Conservation (phyloP, 2,888 invertebrate species). For the Mythimna lalbum region DNA sequence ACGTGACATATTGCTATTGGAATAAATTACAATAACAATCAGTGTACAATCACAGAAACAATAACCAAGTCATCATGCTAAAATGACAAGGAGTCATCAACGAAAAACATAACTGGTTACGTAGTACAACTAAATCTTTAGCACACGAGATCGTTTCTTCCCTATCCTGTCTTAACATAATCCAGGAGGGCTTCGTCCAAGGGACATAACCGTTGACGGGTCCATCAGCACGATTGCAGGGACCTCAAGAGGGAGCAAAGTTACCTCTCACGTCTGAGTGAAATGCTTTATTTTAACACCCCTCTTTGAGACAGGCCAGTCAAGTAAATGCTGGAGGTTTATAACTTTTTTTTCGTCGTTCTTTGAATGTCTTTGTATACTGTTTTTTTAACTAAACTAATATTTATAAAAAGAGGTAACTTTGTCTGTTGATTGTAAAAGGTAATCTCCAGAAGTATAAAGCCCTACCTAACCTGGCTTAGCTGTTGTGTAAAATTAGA, state of each 20-base stretch:
- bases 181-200: slow-evolving; percentile 20
- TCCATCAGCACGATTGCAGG: slow-evolving; percentile 61
- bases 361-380: neutral
- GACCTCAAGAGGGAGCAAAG: slow-evolving; percentile 47
- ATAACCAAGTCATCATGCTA: neutral
- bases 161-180: slow-evolving; percentile 30
- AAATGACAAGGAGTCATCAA: neutral
- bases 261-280: slow-evolving; percentile 36
- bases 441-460: too few species aligned
- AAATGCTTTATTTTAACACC: slow-evolving; percentile 25
- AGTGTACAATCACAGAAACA: neutral
- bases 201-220: slow-evolving; percentile 46
- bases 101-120: neutral
- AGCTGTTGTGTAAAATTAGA: too few species aligned
- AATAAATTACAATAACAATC: neutral
- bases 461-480: too few species aligned
- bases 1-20: neutral
- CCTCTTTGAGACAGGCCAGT: neutral
- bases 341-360: slow-evolving; percentile 3
- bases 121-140: neutral
- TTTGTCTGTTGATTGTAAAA: too few species aligned
- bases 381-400: too few species aligned
- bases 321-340: neutral
- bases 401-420: too few species aligned
- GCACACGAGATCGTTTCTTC: neutral